phyloP scores from a whole-genome alignment of 1,140 invertebrate genomes.

The Antheraea pernyi region DNA sequence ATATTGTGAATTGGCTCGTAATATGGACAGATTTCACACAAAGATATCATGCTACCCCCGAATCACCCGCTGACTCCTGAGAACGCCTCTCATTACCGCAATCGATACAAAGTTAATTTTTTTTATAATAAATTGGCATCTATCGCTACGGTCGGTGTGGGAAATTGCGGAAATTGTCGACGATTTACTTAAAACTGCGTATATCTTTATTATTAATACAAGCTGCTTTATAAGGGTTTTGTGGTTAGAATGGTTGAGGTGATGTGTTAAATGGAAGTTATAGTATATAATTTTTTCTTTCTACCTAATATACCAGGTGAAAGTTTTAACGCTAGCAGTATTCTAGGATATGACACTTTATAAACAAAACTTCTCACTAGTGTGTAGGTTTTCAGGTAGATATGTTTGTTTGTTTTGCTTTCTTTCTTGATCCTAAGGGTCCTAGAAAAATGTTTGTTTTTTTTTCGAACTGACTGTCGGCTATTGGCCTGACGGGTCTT shows the following conservation, averaged over 20 bases:
- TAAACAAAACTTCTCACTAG: no score
- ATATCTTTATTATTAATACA: conserved; percentile 8
- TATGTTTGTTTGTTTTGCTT: no score
- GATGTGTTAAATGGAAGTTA: not conserved
- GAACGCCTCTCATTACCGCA: conserved; percentile 64
- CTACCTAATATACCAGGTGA: no score
- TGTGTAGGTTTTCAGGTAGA: no score
- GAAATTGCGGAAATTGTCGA: conserved; percentile 37
- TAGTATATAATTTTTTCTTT: not conserved
- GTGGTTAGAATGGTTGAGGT: not conserved
- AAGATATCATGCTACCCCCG: conserved; percentile 55
- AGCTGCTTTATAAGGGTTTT: conserved; percentile 1
- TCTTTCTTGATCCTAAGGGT: no score
- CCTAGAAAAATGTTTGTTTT: no score
- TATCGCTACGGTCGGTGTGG: conserved; percentile 63
- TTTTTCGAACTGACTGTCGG: no score
- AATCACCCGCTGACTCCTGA: conserved; percentile 57
- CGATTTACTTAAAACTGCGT: conserved; percentile 25
- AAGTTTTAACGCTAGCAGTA: no score
- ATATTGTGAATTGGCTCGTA: conserved; percentile 39
- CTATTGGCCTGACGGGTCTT: no score
- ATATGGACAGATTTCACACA: conserved; percentile 67
- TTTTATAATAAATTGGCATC: conserved; percentile 37
- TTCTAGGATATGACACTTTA: no score
- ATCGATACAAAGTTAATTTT: conserved; percentile 31